Evolutionary conservation across 53 echinoderm and acorn worm genomes (phyloP), one percentile per base, ranked within the genome.

Genomic region (Holothuria leucospilota): DNA sequence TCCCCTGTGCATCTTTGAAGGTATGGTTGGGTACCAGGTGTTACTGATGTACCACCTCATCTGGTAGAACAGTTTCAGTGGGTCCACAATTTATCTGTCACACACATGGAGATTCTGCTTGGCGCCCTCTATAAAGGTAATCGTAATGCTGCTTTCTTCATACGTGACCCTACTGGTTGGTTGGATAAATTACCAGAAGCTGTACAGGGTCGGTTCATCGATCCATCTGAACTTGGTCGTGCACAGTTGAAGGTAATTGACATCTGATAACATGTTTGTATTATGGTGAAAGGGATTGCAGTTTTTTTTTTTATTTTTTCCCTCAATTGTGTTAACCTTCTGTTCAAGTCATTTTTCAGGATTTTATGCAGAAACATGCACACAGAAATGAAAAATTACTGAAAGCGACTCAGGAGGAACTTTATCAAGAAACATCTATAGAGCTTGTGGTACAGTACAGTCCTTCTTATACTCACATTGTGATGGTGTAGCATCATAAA

Each of bases 1-100:
- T 60, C 60, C 29, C 12, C 28, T 79, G 0, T 38, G 11, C 20
- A 4, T 13, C 21, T 27, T 80, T 30, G 6, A 61, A 98, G 98
- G 67, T 98, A 98, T 51, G 98, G 98, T n/a, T 98, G 98, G 98
- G 73, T 95, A 51, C 98, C 98, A 60, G 59, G 79, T 1, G 51
- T 89, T 46, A 75, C 87, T 8, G 95, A 98, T 51, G 82, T 98
- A 20, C 95, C 98, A 1, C 62, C 70, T 16, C 95, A 93, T 77
- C 81, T 98, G 6, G 93, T 88, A 6, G 86, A 83, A 51, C 90
- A 93, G 58, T 95, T 92, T 70, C 41, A 90, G 30, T 95, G 95
- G 95, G 95, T 98, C 25, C 90, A 85, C n/a, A 90, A 89, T 24
- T 71, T 82, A 29, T 97, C 97, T 14, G 91, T 97, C 66, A 97